These are phyloP conservation scores for Lumbricus terrestris DNA, from an alignment of 2,888 invertebrate genomes.

Conservation along the genomic window DNA sequence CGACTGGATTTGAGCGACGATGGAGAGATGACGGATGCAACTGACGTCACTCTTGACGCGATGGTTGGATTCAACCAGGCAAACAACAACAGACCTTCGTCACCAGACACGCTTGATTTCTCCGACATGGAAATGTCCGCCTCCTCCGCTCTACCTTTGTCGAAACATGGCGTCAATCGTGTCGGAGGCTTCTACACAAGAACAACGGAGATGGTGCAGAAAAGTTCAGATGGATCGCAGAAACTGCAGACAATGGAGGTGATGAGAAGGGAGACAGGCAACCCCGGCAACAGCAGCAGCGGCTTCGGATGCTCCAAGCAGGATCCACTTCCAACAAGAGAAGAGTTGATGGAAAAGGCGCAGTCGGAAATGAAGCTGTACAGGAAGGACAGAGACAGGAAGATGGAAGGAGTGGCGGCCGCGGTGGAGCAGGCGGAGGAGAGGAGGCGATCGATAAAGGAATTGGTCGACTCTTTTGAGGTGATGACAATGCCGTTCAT, in stretches of 20 bases:
- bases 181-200: neutral
- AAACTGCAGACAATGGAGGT: neutral
- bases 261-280: neutral
- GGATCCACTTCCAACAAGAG: constrained; percentile 3
- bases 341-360: neutral
- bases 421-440: constrained; percentile 8
- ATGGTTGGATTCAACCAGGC: constrained; percentile 29
- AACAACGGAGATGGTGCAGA: neutral
- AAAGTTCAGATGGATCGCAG: neutral
- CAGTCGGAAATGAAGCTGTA: constrained; percentile 18
- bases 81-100: constrained; percentile 32
- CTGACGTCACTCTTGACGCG: constrained; percentile 37
- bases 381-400: constrained; percentile 16
- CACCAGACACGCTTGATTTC: constrained; percentile 31
- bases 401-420: no score
- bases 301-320: neutral
- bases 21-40: constrained; percentile 39
- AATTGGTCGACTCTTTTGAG: constrained; percentile 36
- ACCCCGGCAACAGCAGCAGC: no score
- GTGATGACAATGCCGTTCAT: constrained; percentile 32
- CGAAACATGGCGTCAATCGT: neutral
- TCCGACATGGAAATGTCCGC: constrained; percentile 25
- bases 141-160: neutral
- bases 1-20: constrained; percentile 35
- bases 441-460: constrained; percentile 34